Base-by-base conservation (phyloP, 2,888 invertebrate genomes). In the Coleophora deauratella region DNA sequence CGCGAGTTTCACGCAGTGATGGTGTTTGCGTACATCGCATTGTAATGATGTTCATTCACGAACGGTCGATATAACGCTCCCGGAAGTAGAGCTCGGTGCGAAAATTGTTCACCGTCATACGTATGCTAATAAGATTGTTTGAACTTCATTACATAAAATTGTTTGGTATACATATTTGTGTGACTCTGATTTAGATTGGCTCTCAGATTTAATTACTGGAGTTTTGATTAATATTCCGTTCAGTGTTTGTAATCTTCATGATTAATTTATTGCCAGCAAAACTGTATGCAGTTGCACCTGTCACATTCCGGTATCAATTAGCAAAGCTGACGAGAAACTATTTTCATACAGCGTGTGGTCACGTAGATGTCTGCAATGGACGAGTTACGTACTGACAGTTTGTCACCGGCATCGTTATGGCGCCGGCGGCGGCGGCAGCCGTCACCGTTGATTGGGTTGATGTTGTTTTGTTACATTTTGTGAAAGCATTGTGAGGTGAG, bases 71-170 rank as follows among this genome's bases (percentile, higher is more conserved):
- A 62, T 76, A 77, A 71, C 72, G 72, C 74, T 75, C 84, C 82
- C 84, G 84, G 84, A 84, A 84, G 81, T 79, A 62, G 60, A 75
- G 78, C 80, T n/a, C 76, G 76, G 80, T 82, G 80, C 67, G 67
- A 54, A 54, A 56, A 55, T 47, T 52, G 44, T 51, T 73, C 70
- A 74, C 73, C 79, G 77, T 79, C 77, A 73, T 72, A 57, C 66
- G 66, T 77, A 81, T 81, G 78, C 72, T 79, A 79, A 81, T 80
- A 74, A 66, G 66, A 69, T 68, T 66, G 71, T 54, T 70, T 66
- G 59, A 71, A 70, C 61, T 59, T 61, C 63, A 58, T 55, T 58
- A 52, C 58, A 58, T 41, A 57, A 55, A 51, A 49, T 52, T 52
- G 49, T 51, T 42, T 49, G 48, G 50, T 47, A 32, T 44, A 42